These are phyloP conservation scores for Emydura subglobosa DNA, from an alignment of 2,113 vertebrate species.

Conservation along the genomic window DNA sequence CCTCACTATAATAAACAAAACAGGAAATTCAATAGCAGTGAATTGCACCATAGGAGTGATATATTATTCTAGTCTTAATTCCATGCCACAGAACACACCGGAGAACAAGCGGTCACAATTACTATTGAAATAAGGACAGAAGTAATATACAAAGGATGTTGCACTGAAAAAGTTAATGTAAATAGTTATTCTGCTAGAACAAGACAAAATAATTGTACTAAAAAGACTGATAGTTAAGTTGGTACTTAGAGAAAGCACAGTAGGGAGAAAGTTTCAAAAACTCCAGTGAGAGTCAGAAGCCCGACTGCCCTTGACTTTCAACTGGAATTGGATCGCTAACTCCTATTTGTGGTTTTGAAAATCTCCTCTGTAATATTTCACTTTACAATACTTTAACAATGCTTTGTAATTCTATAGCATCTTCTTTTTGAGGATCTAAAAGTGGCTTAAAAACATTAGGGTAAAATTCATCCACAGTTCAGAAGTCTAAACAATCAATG, in stretches of 20 bases:
- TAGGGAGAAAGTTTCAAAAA: not conserved
- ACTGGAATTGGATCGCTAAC: not conserved
- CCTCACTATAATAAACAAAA: not conserved
- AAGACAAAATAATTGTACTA: not conserved
- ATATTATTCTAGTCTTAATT: not conserved
- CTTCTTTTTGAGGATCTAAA: not conserved
- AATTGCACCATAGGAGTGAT: not conserved
- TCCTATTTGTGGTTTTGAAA: not conserved
- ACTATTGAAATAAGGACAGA: not conserved
- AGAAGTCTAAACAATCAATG: not conserved
- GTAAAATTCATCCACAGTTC: not conserved
- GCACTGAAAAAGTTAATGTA: not conserved
- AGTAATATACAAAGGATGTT: not conserved
- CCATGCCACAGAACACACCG: not conserved
- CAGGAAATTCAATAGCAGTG: not conserved
- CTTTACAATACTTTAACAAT: accelerated
- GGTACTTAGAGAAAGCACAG: not conserved
- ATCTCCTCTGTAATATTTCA: not conserved
- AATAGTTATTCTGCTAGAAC: not conserved
- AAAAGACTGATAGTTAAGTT: not conserved
- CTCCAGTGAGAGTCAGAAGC: not conserved
- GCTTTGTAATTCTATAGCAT: not conserved
- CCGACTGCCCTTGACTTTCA: not conserved
- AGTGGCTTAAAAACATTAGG: not conserved
- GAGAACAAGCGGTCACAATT: not conserved